A percentile compares a stretch with the other conserved stretches of the same genome.
Evolutionary conservation across 2,113 vertebrate genomes (phyloP).

Genomic region (Oostethus manadensis): DNA sequence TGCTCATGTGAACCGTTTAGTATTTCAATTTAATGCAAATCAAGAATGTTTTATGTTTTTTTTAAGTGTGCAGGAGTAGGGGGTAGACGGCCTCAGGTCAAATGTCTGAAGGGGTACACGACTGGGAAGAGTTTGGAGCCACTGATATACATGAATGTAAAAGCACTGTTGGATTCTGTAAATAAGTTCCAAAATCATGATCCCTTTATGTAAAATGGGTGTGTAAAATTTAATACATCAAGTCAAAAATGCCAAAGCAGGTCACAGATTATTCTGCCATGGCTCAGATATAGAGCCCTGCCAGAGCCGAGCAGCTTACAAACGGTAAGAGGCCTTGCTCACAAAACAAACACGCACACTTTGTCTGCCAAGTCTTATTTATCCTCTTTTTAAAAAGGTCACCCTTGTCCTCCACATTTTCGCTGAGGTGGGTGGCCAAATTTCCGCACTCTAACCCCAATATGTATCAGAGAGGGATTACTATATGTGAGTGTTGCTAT

Average conservation of each 20-base stretch:
- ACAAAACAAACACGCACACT: slow-evolving; percentile 35
- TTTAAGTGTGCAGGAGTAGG: too few species aligned
- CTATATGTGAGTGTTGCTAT: slow-evolving; percentile 15
- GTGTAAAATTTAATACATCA: slow-evolving; percentile 62
- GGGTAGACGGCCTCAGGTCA: too few species aligned
- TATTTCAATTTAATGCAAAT: too few species aligned
- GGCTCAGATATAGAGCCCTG: slow-evolving; percentile 48
- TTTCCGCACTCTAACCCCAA: slow-evolving; percentile 18
- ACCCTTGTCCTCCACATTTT: slow-evolving; percentile 45
- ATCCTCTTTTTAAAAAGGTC: slow-evolving; percentile 64
- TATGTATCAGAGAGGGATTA: slow-evolving; percentile 24
- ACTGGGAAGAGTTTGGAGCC: too few species aligned
- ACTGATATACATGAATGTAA: slow-evolving; percentile 8
- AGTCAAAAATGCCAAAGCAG: slow-evolving; percentile 66
- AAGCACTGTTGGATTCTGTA: slow-evolving; percentile 17
- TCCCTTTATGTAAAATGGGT: slow-evolving; percentile 23
- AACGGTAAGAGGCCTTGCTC: slow-evolving; percentile 49
- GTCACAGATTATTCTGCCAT: slow-evolving; percentile 50
- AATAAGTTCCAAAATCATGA: slow-evolving; percentile 28
- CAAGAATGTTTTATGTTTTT: too few species aligned
- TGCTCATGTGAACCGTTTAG: too few species aligned
- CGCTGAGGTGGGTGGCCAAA: slow-evolving; percentile 41
- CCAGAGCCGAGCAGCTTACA: slow-evolving; percentile 56
- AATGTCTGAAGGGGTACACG: too few species aligned
- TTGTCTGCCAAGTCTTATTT: slow-evolving; percentile 41